Evolutionary conservation across 1,140 invertebrate species (phyloP).

Genomic region (Magallana ariakensis): DNA sequence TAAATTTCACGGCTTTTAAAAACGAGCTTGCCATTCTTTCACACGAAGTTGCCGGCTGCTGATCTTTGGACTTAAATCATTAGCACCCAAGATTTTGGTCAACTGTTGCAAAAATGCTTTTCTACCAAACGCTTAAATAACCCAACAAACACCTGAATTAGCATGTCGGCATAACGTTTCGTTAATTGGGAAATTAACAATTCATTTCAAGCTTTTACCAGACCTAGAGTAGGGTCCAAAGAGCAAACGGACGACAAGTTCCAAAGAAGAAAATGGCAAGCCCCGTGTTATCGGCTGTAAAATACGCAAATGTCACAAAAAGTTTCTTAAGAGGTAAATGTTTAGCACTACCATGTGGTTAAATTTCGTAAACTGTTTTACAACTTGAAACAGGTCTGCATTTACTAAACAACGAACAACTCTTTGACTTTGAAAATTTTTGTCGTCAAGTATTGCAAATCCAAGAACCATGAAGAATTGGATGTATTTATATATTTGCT

Average conservation of each 20-base stretch:
- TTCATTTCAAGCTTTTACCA: neutral
- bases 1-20: neutral
- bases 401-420: no score
- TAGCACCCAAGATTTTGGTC: neutral
- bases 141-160: neutral
- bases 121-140: neutral
- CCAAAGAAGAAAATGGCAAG: neutral
- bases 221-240: constrained; percentile 13
- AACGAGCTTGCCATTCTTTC: neutral
- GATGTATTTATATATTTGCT: no score
- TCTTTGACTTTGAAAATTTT: no score
- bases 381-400: no score
- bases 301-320: constrained; percentile 5
- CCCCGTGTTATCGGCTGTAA: constrained; percentile 1
- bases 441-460: no score
- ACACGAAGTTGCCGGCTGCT: constrained; percentile 12
- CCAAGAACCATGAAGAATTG: no score
- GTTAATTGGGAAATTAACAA: neutral
- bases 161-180: neutral
- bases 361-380: no score
- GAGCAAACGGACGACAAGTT: constrained; percentile 20
- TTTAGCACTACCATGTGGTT: neutral
- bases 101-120: neutral
- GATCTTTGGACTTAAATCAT: constrained; percentile 5
- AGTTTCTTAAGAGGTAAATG: constrained; percentile 9